Percentiles rank a stretch among this genome's conserved stretches.
These are phyloP conservation scores for Anoplopoma fimbria DNA, from an alignment of 2,113 vertebrate species.

Conservation along the genomic window DNA sequence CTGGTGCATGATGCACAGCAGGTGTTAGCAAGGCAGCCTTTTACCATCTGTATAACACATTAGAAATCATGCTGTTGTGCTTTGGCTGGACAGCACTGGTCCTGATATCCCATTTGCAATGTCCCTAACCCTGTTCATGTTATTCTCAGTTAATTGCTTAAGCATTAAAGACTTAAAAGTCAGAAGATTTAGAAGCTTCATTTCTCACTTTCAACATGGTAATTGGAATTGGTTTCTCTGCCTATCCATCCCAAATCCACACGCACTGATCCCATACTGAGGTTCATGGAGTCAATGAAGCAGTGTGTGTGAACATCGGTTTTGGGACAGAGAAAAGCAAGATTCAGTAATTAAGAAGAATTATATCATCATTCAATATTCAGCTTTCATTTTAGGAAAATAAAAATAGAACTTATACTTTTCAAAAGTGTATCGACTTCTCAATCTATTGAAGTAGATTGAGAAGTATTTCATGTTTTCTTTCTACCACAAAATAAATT, in stretches of 20 bases:
- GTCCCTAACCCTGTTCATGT: slow-evolving; percentile 19
- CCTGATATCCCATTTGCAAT: neutral
- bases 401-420: neutral
- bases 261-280: neutral
- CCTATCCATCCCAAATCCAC: slow-evolving; percentile 4
- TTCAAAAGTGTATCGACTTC: neutral
- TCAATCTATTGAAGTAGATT: neutral
- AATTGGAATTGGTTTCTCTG: slow-evolving; percentile 22
- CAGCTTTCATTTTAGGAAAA: slow-evolving; percentile 4
- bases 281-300: neutral
- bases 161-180: neutral
- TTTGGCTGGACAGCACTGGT: slow-evolving; percentile 32
- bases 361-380: neutral
- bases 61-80: slow-evolving; percentile 9
- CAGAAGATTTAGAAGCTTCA: slow-evolving; percentile 4
- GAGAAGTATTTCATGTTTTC: neutral
- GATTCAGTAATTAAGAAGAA: slow-evolving; percentile 23
- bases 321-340: neutral
- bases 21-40: slow-evolving; percentile 54
- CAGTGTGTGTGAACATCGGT: slow-evolving; percentile 2
- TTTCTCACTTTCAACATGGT: slow-evolving; percentile 11
- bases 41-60: slow-evolving; percentile 63
- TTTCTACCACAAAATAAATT: slow-evolving; percentile 8
- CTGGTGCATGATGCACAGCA: slow-evolving; percentile 48
- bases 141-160: slow-evolving; percentile 13